phyloP scores from a whole-genome alignment of 2,797 vertebrate genomes.

The Lerista edwardsae region DNA sequence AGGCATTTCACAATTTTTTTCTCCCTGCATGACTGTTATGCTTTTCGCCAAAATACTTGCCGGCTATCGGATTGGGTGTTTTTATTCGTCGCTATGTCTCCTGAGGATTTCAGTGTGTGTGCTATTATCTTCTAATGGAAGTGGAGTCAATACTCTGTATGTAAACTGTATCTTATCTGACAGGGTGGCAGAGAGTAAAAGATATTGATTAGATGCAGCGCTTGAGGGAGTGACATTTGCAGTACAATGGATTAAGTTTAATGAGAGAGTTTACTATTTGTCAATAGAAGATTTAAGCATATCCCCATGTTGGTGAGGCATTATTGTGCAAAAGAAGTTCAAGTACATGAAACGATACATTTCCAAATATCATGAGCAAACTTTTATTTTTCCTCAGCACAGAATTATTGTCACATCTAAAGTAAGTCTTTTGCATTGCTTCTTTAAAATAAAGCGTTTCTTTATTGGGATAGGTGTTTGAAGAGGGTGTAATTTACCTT shows the following conservation, averaged over 20 bases:
- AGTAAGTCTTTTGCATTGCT: constrained; percentile 1
- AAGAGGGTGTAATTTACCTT: no score
- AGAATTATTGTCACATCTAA: constrained; percentile 11
- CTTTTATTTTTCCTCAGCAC: constrained; percentile 25
- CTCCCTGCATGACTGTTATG: neutral
- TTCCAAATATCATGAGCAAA: constrained; percentile 55
- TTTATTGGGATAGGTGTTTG: constrained; percentile 13
- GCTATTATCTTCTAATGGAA: constrained; percentile 46
- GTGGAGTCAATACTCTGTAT: constrained; percentile 46
- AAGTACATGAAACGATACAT: constrained; percentile 53
- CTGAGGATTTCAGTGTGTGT: constrained; percentile 21
- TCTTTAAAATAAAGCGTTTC: constrained; percentile 5
- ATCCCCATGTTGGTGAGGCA: constrained; percentile 38
- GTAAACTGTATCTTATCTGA: constrained; percentile 57
- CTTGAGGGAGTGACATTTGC: constrained; percentile 62
- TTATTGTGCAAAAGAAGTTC: constrained; percentile 66
- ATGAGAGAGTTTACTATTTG: constrained; percentile 55
- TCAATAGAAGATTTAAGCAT: constrained; percentile 61
- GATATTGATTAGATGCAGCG: constrained; percentile 62
- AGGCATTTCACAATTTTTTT: neutral
- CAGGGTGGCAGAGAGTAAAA: constrained; percentile 41
- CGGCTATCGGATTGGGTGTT: constrained; percentile 3
- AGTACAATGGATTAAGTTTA: constrained; percentile 60
- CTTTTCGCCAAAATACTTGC: neutral
- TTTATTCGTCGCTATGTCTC: constrained; percentile 29